phyloP scores from a whole-genome alignment of 35 echinoderm and acorn worm species.

The Chiridota heheva region DNA sequence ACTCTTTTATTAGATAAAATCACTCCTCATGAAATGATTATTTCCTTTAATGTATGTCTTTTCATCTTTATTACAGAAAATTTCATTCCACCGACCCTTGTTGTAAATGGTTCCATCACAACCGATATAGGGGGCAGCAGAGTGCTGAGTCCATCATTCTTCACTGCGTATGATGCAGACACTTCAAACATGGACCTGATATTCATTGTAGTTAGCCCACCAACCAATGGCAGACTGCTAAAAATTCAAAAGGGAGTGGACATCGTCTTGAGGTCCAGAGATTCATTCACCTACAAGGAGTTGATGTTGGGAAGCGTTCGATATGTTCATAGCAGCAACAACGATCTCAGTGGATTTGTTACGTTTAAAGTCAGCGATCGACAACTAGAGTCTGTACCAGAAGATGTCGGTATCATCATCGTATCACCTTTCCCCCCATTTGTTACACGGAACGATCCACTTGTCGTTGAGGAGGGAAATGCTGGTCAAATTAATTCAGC shows the following conservation, averaged over 20 bases:
- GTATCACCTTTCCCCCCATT: conserved; percentile 68
- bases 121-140: conserved; percentile 81
- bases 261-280: conserved; percentile 38
- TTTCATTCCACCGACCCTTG: conserved; percentile 66
- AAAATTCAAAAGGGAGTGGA: conserved; percentile 67
- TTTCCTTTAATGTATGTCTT: not conserved
- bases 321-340: conserved; percentile 65
- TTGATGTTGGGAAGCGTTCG: conserved; percentile 68
- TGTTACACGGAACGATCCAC: conserved; percentile 85
- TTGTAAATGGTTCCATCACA: conserved; percentile 86
- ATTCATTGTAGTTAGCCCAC: conserved; percentile 76
- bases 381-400: conserved; percentile 53
- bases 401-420: conserved; percentile 72
- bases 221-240: conserved; percentile 85
- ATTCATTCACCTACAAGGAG: conserved; percentile 75
- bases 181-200: conserved; percentile 62
- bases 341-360: conserved; percentile 54
- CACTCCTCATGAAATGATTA: not conserved
- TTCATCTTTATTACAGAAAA: conserved; percentile 56
- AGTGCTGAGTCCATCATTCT: conserved; percentile 74
- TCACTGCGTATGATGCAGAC: conserved; percentile 89
- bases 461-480: conserved; percentile 81
- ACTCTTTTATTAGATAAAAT: not conserved
- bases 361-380: conserved; percentile 82
- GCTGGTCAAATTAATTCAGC: conserved; percentile 60